Base-by-base conservation (phyloP, 2,797 vertebrate species). In the Leptodactylus fallax region DNA sequence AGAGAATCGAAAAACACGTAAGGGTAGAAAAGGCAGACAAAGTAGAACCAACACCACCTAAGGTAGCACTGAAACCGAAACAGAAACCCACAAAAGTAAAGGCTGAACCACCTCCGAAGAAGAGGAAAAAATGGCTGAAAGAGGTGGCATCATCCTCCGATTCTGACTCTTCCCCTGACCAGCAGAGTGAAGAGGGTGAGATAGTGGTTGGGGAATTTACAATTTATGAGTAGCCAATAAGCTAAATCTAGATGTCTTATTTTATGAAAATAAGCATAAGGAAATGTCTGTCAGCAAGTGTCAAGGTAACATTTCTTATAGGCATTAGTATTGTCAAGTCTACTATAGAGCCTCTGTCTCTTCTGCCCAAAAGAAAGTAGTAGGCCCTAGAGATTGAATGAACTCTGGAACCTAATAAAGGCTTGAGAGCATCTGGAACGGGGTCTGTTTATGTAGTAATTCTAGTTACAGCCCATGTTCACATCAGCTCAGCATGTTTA, bases 41-140 rank as follows among this genome's bases (percentile, higher is more conserved):
- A 95, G 94, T 0, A 95, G 96, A 96, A 56, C 23, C 49, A 83
- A 95, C 72, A 10, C 58, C 87, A 5, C 85, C 91, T 65, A 87
- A 91, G 21, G 90, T 91, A 11, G 27, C 90, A 6, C 89, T 87
- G 13, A 91, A 90, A 91, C 90, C 93, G 56, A 92, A 93, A 49
- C 93, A 92, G 21, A 19, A 91, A 84, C 94, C 94, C 3, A 92
- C 94, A 51, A 98, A 97, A 93, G 96, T 96, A 63, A 96, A 96
- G 90, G 88, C 88, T 0, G 93, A 95, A 87, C 94, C 94, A 0
- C 94, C 94, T 51, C 94, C 94, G 0, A 94, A 95, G 87, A 98
- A 98, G 91, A 96, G 97, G 90, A 98, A 98, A 95, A 97, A 97
- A 92, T 98, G 97, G 97, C 93, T 98, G 80, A 98, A 97, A 83